Conservation (phyloP, 2,888 invertebrate species). For the Athetis lepigone region DNA sequence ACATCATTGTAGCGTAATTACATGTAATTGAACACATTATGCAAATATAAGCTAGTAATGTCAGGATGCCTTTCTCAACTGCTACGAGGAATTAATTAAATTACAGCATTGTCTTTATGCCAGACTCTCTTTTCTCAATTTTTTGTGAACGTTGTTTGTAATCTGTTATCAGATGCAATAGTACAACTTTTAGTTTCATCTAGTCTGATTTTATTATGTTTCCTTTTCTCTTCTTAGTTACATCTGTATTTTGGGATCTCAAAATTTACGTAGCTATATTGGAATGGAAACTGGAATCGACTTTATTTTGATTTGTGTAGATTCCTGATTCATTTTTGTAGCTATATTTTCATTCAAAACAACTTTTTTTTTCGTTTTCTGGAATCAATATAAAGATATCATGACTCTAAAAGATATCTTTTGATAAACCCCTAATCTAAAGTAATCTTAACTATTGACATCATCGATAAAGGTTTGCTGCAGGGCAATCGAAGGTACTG, state of each 20-base stretch:
- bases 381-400: slow-evolving; percentile 47
- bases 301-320: no score
- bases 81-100: slow-evolving; percentile 64
- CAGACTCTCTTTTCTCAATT: slow-evolving; percentile 38
- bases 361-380: slow-evolving; percentile 19
- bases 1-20: slow-evolving; percentile 50
- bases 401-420: slow-evolving; percentile 51
- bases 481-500: slow-evolving; percentile 23
- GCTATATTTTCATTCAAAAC: slow-evolving; percentile 3
- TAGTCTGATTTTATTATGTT: slow-evolving; percentile 10
- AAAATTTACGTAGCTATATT: background rate
- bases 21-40: slow-evolving; percentile 53
- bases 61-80: slow-evolving; percentile 63
- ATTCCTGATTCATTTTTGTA: no score
- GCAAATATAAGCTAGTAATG: slow-evolving; percentile 59
- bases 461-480: slow-evolving; percentile 42
- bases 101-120: slow-evolving; percentile 60
- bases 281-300: no score
- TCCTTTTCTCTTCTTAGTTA: slow-evolving; percentile 1
- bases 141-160: slow-evolving; percentile 33
- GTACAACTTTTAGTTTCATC: slow-evolving; percentile 16
- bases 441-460: slow-evolving; percentile 40
- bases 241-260: background rate
- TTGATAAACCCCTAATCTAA: slow-evolving; percentile 49
- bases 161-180: slow-evolving; percentile 34